These are phyloP conservation scores for Lordiphosa collinella DNA, from an alignment of 1,140 invertebrate species.

Conservation along the genomic window DNA sequence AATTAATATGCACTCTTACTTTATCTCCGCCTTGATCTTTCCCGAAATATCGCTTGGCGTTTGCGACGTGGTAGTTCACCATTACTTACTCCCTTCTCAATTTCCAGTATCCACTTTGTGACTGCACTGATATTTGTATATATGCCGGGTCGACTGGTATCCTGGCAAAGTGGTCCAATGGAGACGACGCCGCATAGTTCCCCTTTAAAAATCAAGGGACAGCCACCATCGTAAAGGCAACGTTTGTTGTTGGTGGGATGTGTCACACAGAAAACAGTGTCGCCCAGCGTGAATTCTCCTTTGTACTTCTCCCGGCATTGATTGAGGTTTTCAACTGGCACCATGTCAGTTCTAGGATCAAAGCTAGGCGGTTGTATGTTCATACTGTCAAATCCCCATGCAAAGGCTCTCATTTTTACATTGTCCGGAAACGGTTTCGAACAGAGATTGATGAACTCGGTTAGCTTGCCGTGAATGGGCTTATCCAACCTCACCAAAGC, in stretches of 20 bases:
- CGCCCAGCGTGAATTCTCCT: neutral
- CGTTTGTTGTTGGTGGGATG: conserved; percentile 6
- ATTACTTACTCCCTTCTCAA: too few species aligned
- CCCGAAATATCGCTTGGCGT: too few species aligned
- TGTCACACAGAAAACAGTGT: conserved; percentile 13
- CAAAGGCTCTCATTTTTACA: neutral
- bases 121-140: conserved; percentile 20
- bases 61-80: too few species aligned
- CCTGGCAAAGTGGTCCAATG: conserved; percentile 1
- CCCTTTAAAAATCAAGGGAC: conserved; percentile 20
- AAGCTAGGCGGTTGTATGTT: neutral
- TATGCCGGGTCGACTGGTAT: conserved; percentile 17
- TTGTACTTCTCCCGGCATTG: conserved; percentile 3
- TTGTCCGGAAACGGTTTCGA: neutral
- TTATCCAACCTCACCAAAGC: neutral
- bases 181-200: conserved; percentile 32
- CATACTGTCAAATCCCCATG: conserved; percentile 14
- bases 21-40: too few species aligned
- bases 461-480: conserved; percentile 9
- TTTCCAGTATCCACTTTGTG: too few species aligned
- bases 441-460: conserved; percentile 17
- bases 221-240: conserved; percentile 28
- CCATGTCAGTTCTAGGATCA: neutral
- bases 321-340: neutral
- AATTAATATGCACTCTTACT: too few species aligned